Evolutionary conservation across 2,888 invertebrate species (phyloP), one percentile per base, ranked within the genome.

Genomic region (Pheosia gnoma): DNA sequence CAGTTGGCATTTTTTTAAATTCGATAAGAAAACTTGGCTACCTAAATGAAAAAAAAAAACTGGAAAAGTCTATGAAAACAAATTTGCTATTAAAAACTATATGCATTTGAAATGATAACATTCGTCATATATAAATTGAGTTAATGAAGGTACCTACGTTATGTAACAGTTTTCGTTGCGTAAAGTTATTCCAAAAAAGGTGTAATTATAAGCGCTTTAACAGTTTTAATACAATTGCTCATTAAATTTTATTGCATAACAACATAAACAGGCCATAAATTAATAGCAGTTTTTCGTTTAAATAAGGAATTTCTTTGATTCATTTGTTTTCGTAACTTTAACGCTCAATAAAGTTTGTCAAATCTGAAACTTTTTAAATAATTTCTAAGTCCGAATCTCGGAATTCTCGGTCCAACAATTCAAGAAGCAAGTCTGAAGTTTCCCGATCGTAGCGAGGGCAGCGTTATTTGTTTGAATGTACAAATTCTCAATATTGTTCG

Each of bases 401-500:
- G 10, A 74, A 70, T 71, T 73, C 66, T 66, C 71, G 66, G 41
- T 60, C 63, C 55, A 74, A 67, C 65, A 70, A 68, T 72, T 76
- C 72, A 59, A 65, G 66, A 59, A 65, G 66, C 60, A 68, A 74
- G 74, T 72, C 68, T 66, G 45, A 79, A 78, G 70, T 78, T 77
- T 71, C 66, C 68, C 69, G 38, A n/a, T 6, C 55, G 39, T 5
- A 53, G 38, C 55, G 0, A 11, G 39, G 55, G n/a, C 39, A 37
- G 47, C 10, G 62, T 69, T 73, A 79, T 79, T 79, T 78, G 75
- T 71, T 71, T 75, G 75, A 77, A 81, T 80, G 77, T 74, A 78
- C 77, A 68, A 74, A 79, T 77, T 79, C 74, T 70, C 66, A 67
- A 77, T 71, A 75, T 75, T 60, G 67, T 63, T 72, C 72, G 74